Evolutionary conservation across 2,113 vertebrate species (phyloP).

Genomic region (Myxocyprinus asiaticus): DNA sequence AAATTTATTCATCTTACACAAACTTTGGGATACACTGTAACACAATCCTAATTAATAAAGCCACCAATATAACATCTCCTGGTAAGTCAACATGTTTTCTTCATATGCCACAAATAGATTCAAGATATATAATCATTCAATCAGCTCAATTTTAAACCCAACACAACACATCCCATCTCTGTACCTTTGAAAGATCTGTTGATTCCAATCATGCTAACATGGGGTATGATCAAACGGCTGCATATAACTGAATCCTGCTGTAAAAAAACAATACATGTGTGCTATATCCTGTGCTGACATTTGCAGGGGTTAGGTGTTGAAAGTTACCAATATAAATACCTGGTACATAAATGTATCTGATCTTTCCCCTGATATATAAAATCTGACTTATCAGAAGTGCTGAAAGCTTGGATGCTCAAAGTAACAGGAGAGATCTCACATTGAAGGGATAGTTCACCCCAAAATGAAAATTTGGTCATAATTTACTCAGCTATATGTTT

Average conservation of each 20-base stretch:
- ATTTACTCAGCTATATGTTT: too few species aligned
- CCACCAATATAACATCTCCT: slow-evolving; percentile 13
- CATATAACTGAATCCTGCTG: background rate
- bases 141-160: slow-evolving; percentile 13
- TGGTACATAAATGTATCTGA: background rate
- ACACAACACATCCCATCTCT: background rate
- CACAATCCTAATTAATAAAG: slow-evolving; percentile 2
- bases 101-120: slow-evolving; percentile 15
- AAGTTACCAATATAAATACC: background rate
- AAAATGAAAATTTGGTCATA: too few species aligned
- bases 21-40: slow-evolving; percentile 11
- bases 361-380: slow-evolving; percentile 9
- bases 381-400: slow-evolving; percentile 3
- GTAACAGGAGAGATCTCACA: slow-evolving; percentile 12
- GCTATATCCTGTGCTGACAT: slow-evolving; percentile 18
- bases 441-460: background rate
- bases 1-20: slow-evolving; percentile 16
- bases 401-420: background rate
- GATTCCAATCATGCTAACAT: background rate
- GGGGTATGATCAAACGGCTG: slow-evolving; percentile 2
- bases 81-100: background rate
- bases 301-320: slow-evolving; percentile 6
- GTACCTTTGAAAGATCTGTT: background rate
- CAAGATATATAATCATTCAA: background rate
- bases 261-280: slow-evolving; percentile 4